Evolutionary conservation across 1,140 invertebrate species (phyloP).

Genomic region (Hyphantria cunea): DNA sequence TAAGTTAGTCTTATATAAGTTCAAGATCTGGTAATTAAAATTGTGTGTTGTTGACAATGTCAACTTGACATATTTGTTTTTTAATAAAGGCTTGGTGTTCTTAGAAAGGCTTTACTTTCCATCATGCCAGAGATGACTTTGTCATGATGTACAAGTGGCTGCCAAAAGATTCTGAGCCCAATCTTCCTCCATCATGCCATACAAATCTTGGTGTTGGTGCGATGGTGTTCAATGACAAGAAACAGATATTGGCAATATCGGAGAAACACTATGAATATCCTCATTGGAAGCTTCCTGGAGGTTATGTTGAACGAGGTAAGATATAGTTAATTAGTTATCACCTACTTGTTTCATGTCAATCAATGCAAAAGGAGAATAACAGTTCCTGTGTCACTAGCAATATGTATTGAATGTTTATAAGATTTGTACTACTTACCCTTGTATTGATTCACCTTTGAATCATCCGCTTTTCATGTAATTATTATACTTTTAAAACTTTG

Average conservation of each 20-base stretch:
- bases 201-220: slow-evolving; percentile 94
- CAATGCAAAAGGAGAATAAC: neutral
- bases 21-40: neutral
- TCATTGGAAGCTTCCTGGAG: slow-evolving; percentile 95
- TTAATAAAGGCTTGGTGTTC: slow-evolving; percentile 56
- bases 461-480: too few species aligned
- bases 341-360: too few species aligned
- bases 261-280: slow-evolving; percentile 87
- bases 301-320: slow-evolving; percentile 92
- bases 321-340: neutral
- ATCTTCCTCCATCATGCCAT: slow-evolving; percentile 91
- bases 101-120: slow-evolving; percentile 93
- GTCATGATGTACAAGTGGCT: slow-evolving; percentile 93
- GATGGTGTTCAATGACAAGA: slow-evolving; percentile 89
- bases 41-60: slow-evolving; percentile 2
- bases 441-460: too few species aligned
- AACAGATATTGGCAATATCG: slow-evolving; percentile 90
- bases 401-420: too few species aligned
- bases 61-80: slow-evolving; percentile 30
- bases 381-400: too few species aligned
- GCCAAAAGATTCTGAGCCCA: slow-evolving; percentile 78
- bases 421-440: too few species aligned
- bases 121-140: slow-evolving; percentile 91
- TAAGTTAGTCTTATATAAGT: slow-evolving; percentile 55
- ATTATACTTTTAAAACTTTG: too few species aligned